Base-by-base conservation (phyloP, 2,797 vertebrate species). In the Alcedo quadribrachys region DNA sequence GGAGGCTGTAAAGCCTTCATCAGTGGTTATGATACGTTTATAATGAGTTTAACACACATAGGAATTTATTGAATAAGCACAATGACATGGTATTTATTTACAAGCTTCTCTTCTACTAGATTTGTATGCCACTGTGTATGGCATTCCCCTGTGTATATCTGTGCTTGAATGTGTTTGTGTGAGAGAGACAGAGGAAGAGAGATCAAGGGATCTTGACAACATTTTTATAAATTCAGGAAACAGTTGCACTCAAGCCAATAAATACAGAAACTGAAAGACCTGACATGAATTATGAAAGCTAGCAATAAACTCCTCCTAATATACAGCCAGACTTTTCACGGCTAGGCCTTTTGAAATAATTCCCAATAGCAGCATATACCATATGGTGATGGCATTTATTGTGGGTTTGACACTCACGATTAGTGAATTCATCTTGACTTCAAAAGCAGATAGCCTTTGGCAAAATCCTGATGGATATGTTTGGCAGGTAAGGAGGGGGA, bases 161-260 rank as follows among this genome's bases (percentile, higher is more conserved):
- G 27, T 69, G 25, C 54, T 83, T 58, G 32, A 65, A 48, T 18
- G 30, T 62, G 43, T 86, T 78, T 86, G 40, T 68, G 50, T 24
- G 51, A 71, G 33, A 70, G 79, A 82, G 62, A 53, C 1, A 8
- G 75, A 89, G 90, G 89, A 94, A 92, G 68, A 10, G 58, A 85
- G 86, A 94, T 94, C 84, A 90, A 93, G 75, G 67, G 81, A 92
- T 75, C 81, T 78, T 90, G 84, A 94, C 83, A 85, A 77, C 54
- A 21, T 92, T 96, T 95, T 90, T 90, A 81, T 92, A 92, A 86
- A 81, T 93, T 93, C 84, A 89, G 95, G 93, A 96, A 95, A 81
- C 66, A 53, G 78, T 93, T 88, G 45, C 78, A 45, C 42, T 92
- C 79, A 81, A 87, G 84, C 88, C 92, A 89, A 81, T 50, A 69